Evolutionary conservation across 1,140 invertebrate species (phyloP).

Genomic region (Mactra quadrangularis): DNA sequence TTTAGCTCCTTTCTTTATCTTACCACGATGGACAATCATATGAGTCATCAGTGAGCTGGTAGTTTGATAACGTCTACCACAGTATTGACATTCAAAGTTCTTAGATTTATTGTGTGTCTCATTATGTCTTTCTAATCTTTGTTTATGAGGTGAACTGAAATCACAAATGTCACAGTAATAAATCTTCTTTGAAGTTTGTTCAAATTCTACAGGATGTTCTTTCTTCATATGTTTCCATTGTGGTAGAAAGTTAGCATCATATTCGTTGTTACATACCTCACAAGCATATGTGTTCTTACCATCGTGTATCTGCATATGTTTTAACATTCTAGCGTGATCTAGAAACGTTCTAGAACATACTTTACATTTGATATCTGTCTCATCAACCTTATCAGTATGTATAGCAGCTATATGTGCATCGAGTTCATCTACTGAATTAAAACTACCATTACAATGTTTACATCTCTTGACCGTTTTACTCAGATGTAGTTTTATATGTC

Average conservation of each 20-base stretch:
- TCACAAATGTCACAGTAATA: conserved; percentile 31
- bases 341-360: conserved; percentile 9
- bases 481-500: conserved; percentile 47
- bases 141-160: conserved; percentile 16
- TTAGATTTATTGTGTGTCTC: conserved; percentile 41
- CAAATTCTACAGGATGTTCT: conserved; percentile 26
- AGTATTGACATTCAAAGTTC: conserved; percentile 53
- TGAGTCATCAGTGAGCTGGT: conserved; percentile 53
- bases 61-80: conserved; percentile 40
- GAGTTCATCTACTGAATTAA: conserved; percentile 21
- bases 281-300: conserved; percentile 35
- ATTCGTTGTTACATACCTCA: conserved; percentile 11
- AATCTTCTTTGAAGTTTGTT: background rate
- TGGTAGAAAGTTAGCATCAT: conserved; percentile 16
- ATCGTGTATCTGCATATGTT: conserved; percentile 39
- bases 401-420: background rate
- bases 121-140: conserved; percentile 45
- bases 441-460: conserved; percentile 44
- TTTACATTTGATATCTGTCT: conserved; percentile 4
- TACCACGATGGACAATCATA: conserved; percentile 43
- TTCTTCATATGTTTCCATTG: conserved; percentile 37
- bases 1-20: conserved; percentile 41
- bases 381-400: background rate
- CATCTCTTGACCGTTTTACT: conserved; percentile 14
- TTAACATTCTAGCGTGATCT: conserved; percentile 3